These are phyloP conservation scores for Notamacropus eugenii DNA, from an alignment of 2,797 vertebrate genomes.

Conservation along the genomic window DNA sequence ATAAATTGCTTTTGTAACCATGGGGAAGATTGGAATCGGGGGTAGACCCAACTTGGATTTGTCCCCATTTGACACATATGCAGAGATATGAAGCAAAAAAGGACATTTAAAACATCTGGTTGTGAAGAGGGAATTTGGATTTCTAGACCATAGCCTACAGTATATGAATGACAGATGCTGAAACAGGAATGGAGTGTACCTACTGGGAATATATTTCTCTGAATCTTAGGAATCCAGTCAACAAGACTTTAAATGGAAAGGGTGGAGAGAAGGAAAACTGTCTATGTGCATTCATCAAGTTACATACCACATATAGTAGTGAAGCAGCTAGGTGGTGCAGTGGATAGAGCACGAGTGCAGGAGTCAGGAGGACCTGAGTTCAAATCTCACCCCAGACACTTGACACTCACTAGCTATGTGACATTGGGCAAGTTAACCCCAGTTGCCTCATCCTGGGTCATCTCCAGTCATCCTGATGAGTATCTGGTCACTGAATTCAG, in stretches of 20 bases:
- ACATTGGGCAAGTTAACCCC: no score
- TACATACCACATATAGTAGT: not conserved
- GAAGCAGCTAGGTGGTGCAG: no score
- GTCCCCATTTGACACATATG: not conserved
- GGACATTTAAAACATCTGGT: not conserved
- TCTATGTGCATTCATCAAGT: not conserved
- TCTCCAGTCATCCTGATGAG: no score
- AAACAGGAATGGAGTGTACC: not conserved
- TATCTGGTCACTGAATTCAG: no score
- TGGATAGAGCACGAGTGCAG: no score
- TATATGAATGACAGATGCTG: not conserved
- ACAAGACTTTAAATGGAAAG: not conserved
- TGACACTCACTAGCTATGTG: no score
- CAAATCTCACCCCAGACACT: no score
- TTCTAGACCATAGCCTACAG: not conserved
- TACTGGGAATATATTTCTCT: no score
- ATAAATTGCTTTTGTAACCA: not conserved
- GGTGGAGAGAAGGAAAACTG: not conserved
- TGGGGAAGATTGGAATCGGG: not conserved
- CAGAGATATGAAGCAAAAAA: not conserved
- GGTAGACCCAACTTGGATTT: not conserved
- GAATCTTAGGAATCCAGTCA: not conserved
- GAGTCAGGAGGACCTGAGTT: no score
- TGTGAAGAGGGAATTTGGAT: not conserved
- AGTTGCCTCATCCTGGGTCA: no score